Conservation (phyloP, 1,140 invertebrate species). For the Drosophila lowei region DNA sequence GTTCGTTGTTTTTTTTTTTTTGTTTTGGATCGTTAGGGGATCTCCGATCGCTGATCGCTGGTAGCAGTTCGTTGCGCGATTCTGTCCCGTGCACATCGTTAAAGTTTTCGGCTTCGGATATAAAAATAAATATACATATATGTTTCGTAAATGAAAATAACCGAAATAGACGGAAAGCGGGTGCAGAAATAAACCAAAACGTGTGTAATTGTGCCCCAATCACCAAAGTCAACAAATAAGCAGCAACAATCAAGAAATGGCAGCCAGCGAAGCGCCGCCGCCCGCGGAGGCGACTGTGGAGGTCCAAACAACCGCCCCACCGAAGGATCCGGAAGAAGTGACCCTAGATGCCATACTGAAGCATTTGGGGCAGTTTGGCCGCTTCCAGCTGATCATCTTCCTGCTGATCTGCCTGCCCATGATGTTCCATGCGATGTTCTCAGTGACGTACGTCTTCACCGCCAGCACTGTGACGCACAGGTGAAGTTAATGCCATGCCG, state of each 20-base stretch:
- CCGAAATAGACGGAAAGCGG: neutral
- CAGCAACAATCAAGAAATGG: conserved; percentile 45
- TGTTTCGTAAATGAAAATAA: conserved; percentile 42
- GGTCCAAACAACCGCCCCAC: conserved; percentile 1
- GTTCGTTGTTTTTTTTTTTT: conserved; percentile 19
- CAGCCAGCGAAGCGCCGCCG: conserved; percentile 37
- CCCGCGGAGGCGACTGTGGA: conserved; percentile 33
- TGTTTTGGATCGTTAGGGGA: conserved; percentile 9
- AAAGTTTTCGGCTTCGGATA: conserved; percentile 21
- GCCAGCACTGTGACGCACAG: conserved; percentile 85
- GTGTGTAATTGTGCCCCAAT: conserved; percentile 18
- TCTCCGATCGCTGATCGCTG: conserved; percentile 14
- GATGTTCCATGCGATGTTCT: conserved; percentile 84
- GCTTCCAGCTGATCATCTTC: conserved; percentile 85
- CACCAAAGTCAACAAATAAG: neutral
- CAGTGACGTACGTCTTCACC: conserved; percentile 85
- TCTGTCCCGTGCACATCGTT: conserved; percentile 34
- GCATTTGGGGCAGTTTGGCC: conserved; percentile 85
- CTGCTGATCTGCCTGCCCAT: conserved; percentile 84
- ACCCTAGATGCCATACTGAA: conserved; percentile 80
- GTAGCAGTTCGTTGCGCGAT: conserved; percentile 33
- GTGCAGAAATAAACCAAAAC: conserved; percentile 47
- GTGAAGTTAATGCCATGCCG: conserved; percentile 67
- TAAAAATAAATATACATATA: conserved; percentile 52
- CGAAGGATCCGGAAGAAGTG: conserved; percentile 65